A percentile compares a stretch with the other conserved stretches of the same genome.
phyloP scores from a whole-genome alignment of 2,113 vertebrate species.

The Ceyx margarethae region DNA sequence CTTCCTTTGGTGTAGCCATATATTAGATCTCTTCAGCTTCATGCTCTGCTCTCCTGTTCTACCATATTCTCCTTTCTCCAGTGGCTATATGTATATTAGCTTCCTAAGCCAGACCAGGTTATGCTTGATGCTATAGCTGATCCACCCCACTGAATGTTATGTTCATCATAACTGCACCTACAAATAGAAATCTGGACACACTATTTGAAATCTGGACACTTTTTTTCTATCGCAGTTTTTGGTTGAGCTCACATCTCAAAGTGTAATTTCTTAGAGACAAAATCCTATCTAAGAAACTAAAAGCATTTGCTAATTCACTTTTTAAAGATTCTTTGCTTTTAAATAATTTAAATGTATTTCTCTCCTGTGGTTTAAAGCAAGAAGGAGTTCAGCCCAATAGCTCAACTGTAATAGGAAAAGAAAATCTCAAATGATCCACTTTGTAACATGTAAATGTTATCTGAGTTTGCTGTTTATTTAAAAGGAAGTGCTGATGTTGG shows the following conservation, averaged over 20 bases:
- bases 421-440: conserved; percentile 3
- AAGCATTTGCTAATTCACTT: not conserved
- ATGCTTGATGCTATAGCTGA: not conserved
- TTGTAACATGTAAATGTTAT: conserved; percentile 12
- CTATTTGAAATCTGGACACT: not conserved
- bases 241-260: not conserved
- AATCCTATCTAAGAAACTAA: not conserved
- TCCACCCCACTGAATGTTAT: not conserved
- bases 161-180: not conserved
- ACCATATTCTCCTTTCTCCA: not conserved
- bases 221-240: not conserved
- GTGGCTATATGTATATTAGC: not conserved
- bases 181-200: not conserved
- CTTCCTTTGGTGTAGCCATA: not conserved
- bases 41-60: not conserved
- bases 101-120: not conserved
- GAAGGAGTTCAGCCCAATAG: not conserved
- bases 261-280: not conserved
- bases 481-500: conserved; percentile 43
- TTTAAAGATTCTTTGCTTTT: not conserved
- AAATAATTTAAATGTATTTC: not conserved
- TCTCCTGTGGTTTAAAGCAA: not conserved
- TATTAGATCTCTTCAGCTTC: not conserved
- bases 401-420: not conserved
- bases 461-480: conserved; percentile 41